These are phyloP conservation scores for Nasonovia ribisnigri DNA, from an alignment of 2,888 invertebrate species.

Conservation along the genomic window DNA sequence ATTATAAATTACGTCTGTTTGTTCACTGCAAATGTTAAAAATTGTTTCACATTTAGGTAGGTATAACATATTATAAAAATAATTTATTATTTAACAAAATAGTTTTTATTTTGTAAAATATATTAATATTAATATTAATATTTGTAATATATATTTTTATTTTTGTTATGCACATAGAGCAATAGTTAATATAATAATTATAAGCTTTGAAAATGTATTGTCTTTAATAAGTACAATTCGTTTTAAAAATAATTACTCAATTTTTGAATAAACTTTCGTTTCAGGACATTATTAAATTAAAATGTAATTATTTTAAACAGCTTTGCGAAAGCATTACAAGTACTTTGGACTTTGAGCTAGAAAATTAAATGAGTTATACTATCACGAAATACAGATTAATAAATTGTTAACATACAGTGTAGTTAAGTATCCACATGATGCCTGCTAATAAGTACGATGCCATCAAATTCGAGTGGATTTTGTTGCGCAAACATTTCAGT, in stretches of 20 bases:
- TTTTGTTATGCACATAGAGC: not conserved
- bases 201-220: not conserved
- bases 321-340: not conserved
- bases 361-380: not conserved
- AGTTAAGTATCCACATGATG: slow-evolving; percentile 58
- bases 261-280: not conserved
- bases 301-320: not conserved
- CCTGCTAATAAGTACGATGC: slow-evolving; percentile 48
- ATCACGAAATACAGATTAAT: not conserved
- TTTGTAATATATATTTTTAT: not conserved
- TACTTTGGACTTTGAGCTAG: not conserved
- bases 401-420: slow-evolving; percentile 44
- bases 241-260: not conserved
- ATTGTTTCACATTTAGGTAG: too few species aligned
- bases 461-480: slow-evolving; percentile 61
- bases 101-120: not conserved
- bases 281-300: not conserved
- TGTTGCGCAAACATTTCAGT: slow-evolving; percentile 67
- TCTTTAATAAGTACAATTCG: not conserved
- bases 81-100: not conserved
- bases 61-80: not conserved
- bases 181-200: not conserved
- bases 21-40: not conserved
- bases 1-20: not conserved
- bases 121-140: not conserved